Evolutionary conservation across 2,113 vertebrate species (phyloP).

Genomic region (Bagarius yarrelli): DNA sequence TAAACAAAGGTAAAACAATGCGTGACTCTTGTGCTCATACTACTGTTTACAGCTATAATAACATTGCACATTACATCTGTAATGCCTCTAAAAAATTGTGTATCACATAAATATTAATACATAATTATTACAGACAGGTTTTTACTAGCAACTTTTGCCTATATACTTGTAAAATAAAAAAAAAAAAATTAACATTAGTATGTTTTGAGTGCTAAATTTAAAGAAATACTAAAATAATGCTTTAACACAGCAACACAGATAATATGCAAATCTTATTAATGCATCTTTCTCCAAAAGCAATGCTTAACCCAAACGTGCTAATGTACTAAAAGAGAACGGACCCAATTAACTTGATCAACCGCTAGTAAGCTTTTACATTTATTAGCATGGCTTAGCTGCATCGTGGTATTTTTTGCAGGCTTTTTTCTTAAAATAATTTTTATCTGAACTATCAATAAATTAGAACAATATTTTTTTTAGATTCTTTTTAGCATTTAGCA

Average conservation of each 20-base stretch:
- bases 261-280: conserved; percentile 15
- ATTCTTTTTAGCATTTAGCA: too few relatives aligned
- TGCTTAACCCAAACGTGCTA: background rate
- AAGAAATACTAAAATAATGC: conserved; percentile 1
- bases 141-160: background rate
- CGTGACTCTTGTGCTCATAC: too few relatives aligned
- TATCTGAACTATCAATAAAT: background rate
- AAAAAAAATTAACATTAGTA: background rate
- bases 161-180: background rate
- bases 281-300: background rate
- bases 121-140: background rate
- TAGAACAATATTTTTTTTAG: background rate
- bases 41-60: too few relatives aligned
- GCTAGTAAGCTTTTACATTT: background rate
- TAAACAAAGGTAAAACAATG: background rate
- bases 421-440: background rate
- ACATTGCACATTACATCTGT: too few relatives aligned
- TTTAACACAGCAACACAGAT: background rate
- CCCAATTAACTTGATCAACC: background rate
- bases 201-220: conserved; percentile 7
- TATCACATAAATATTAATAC: background rate
- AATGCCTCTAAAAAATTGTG: too few relatives aligned
- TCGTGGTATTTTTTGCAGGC: background rate
- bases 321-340: background rate
- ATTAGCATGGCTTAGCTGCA: background rate